Conservation (phyloP, 2,888 invertebrate genomes). For the Bursaphelenchus okinawaensis region DNA sequence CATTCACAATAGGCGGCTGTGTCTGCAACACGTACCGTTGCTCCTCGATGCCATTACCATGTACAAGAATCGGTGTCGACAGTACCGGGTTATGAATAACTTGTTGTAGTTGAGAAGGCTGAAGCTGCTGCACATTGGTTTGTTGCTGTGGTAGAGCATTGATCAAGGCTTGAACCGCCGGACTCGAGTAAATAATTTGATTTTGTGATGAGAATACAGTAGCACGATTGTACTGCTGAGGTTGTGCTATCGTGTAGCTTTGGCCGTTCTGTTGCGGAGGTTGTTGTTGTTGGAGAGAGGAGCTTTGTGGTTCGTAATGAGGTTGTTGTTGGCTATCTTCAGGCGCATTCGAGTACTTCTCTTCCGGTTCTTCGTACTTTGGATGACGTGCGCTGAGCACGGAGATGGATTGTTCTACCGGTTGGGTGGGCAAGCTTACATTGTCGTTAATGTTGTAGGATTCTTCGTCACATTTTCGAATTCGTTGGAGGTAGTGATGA, state of each 20-base stretch:
- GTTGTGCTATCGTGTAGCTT: neutral
- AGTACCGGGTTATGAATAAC: neutral
- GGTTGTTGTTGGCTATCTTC: neutral
- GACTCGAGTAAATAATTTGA: neutral
- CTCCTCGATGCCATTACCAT: neutral
- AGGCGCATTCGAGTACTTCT: neutral
- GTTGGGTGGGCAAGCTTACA: neutral
- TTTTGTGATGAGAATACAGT: neutral
- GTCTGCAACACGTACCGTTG: neutral
- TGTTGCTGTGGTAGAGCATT: neutral
- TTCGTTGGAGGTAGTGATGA: neutral
- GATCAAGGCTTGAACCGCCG: neutral
- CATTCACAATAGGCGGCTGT: neutral
- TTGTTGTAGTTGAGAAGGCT: neutral
- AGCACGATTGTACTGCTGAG: neutral
- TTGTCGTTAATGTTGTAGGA: neutral
- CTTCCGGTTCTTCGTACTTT: neutral
- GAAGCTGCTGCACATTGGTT: neutral
- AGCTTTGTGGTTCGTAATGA: neutral
- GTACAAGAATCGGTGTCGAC: neutral
- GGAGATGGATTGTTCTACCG: neutral
- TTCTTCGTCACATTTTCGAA: neutral
- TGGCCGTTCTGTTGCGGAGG: neutral
- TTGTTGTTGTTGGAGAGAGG: neutral
- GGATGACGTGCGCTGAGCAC: neutral